These are phyloP conservation scores for Anolis sagrei DNA, from an alignment of 2,113 vertebrate genomes.

Conservation along the genomic window DNA sequence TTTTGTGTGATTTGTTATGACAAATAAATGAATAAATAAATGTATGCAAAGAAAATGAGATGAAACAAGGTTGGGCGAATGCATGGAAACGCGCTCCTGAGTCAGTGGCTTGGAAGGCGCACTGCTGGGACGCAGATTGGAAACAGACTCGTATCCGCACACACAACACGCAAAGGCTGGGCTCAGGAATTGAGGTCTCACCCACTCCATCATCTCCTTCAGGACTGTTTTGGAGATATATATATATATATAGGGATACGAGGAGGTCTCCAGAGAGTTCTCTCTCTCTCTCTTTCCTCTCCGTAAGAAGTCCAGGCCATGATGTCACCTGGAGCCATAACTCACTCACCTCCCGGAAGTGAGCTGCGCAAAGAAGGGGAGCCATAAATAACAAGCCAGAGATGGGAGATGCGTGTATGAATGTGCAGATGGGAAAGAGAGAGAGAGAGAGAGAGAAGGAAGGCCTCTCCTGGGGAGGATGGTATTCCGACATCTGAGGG, in stretches of 20 bases:
- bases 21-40: too few species aligned
- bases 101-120: slow-evolving; percentile 33
- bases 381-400: slow-evolving; percentile 54
- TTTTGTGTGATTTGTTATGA: too few species aligned
- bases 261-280: slow-evolving; percentile 72
- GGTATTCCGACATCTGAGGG: slow-evolving; percentile 21
- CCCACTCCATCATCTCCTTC: slow-evolving; percentile 81
- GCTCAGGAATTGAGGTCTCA: slow-evolving; percentile 84
- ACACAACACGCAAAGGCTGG: slow-evolving; percentile 71
- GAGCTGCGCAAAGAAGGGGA: slow-evolving; percentile 38
- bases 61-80: slow-evolving; percentile 57
- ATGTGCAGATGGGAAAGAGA: too few species aligned
- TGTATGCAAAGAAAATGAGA: slow-evolving; percentile 56
- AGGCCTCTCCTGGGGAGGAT: neutral
- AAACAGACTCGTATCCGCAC: slow-evolving; percentile 75
- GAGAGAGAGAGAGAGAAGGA: neutral
- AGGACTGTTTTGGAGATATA: slow-evolving; percentile 64
- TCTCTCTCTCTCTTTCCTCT: neutral
- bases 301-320: slow-evolving; percentile 68
- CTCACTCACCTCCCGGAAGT: slow-evolving; percentile 61
- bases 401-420: neutral
- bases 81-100: slow-evolving; percentile 50
- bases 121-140: slow-evolving; percentile 72
- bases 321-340: slow-evolving; percentile 71
- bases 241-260: slow-evolving; percentile 9